A percentile compares a stretch with the other conserved stretches of the same genome.
phyloP scores from a whole-genome alignment of 2,888 invertebrate genomes.

The Xanthorhoe designata region DNA sequence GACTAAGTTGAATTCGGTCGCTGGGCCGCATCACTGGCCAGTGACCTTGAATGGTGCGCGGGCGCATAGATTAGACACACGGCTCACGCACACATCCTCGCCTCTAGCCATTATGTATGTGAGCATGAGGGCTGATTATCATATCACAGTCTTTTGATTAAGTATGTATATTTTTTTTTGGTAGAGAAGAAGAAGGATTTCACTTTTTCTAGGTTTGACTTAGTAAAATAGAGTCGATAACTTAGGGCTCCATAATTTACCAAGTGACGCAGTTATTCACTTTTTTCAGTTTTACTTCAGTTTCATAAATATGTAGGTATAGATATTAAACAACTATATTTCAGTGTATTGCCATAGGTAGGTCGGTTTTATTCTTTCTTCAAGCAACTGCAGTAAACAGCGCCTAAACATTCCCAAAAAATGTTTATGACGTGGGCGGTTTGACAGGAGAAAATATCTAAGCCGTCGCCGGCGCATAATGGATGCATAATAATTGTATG shows the following conservation, averaged over 20 bases:
- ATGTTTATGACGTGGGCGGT: slow-evolving; percentile 62
- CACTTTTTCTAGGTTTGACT: background rate
- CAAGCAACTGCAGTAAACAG: slow-evolving; percentile 8
- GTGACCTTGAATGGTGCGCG: slow-evolving; percentile 75
- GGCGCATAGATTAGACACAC: slow-evolving; percentile 72
- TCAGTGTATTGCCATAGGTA: slow-evolving; percentile 2
- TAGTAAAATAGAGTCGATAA: too few species aligned
- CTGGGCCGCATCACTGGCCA: slow-evolving; percentile 71
- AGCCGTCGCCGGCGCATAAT: slow-evolving; percentile 68
- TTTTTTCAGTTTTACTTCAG: background rate
- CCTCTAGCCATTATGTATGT: slow-evolving; percentile 46
- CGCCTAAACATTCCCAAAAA: slow-evolving; percentile 49
- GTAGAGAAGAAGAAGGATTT: slow-evolving; percentile 14
- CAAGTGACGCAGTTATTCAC: too few species aligned
- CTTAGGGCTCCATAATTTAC: too few species aligned
- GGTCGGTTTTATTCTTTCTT: slow-evolving; percentile 6
- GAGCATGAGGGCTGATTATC: slow-evolving; percentile 50
- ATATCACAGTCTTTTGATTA: slow-evolving; percentile 43
- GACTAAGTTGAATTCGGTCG: slow-evolving; percentile 70
- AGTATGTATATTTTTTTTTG: slow-evolving; percentile 31
- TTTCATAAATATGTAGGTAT: background rate
- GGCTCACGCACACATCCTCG: slow-evolving; percentile 48
- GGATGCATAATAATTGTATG: slow-evolving; percentile 76
- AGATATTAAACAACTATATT: background rate
- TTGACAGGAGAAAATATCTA: slow-evolving; percentile 65